Conservation (phyloP, 2,113 vertebrate species). For the Prunella fulvescens region DNA sequence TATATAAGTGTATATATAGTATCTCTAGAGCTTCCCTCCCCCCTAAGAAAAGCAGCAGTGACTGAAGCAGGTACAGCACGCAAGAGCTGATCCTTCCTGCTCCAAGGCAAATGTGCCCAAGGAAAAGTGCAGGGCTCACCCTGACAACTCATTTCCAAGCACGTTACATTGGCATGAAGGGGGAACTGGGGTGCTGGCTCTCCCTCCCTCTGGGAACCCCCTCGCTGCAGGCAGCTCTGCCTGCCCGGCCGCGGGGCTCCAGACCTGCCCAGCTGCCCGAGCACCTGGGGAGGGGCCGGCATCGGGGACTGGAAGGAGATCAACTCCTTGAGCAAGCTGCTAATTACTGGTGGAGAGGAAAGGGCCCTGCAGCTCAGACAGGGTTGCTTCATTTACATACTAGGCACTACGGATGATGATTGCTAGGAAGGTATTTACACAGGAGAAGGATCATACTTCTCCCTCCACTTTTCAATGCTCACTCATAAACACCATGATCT, state of each 20-base stretch:
- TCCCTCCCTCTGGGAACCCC: background rate
- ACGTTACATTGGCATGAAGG: background rate
- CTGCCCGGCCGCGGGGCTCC: background rate
- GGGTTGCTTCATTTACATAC: conserved; percentile 32
- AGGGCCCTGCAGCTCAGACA: conserved; percentile 22
- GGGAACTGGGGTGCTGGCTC: background rate
- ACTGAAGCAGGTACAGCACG: conserved; percentile 3
- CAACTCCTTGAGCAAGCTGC: background rate
- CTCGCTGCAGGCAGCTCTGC: background rate
- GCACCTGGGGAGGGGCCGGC: background rate
- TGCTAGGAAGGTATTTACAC: conserved; percentile 55
- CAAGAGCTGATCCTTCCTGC: conserved; percentile 4
- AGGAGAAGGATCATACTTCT: background rate
- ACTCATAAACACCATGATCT: background rate
- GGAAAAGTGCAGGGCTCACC: background rate
- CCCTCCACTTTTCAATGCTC: background rate
- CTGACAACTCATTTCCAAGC: background rate
- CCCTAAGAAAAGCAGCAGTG: conserved; percentile 33
- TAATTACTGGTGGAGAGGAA: background rate
- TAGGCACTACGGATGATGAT: conserved; percentile 57
- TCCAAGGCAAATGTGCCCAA: background rate
- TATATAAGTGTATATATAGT: background rate
- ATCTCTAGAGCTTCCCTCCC: conserved; percentile 7
- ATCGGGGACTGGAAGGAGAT: background rate
- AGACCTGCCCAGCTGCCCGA: background rate